Conservation (phyloP, 1,140 invertebrate genomes). For the Caerostris extrusa region DNA sequence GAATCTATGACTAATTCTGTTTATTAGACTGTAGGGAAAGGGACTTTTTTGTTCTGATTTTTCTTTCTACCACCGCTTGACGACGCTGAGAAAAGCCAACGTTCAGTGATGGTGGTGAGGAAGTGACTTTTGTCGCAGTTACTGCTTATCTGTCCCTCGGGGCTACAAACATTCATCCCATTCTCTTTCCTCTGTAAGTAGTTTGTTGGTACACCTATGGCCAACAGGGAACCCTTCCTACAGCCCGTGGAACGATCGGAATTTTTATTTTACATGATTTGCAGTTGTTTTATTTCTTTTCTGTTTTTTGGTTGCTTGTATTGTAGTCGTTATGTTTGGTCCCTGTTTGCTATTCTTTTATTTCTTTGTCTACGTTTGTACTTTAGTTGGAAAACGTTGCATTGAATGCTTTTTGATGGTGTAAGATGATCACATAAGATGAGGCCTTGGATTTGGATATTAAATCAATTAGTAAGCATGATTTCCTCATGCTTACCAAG, state of each 20-base stretch:
- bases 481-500: too few relatives aligned
- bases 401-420: background rate
- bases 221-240: constrained; percentile 42
- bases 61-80: background rate
- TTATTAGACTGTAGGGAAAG: constrained; percentile 65
- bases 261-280: constrained; percentile 45
- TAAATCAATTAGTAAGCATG: too few relatives aligned
- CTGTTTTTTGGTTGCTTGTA: background rate
- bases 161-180: constrained; percentile 69
- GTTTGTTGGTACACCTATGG: constrained; percentile 10
- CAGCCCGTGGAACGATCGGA: constrained; percentile 34
- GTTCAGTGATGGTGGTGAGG: background rate
- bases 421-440: too few relatives aligned
- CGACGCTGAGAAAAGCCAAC: background rate
- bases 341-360: background rate
- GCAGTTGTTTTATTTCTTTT: background rate
- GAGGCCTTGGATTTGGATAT: too few relatives aligned
- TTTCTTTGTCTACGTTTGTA: background rate
- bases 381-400: background rate
- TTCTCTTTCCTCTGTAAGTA: constrained; percentile 49
- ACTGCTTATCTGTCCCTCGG: constrained; percentile 57
- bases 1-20: constrained; percentile 74
- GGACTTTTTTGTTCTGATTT: too few relatives aligned
- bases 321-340: background rate
- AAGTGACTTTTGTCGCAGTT: constrained; percentile 63